These are phyloP conservation scores for Acrocyrtus sp. DNA, from an alignment of 2,888 invertebrate genomes.

Conservation along the genomic window DNA sequence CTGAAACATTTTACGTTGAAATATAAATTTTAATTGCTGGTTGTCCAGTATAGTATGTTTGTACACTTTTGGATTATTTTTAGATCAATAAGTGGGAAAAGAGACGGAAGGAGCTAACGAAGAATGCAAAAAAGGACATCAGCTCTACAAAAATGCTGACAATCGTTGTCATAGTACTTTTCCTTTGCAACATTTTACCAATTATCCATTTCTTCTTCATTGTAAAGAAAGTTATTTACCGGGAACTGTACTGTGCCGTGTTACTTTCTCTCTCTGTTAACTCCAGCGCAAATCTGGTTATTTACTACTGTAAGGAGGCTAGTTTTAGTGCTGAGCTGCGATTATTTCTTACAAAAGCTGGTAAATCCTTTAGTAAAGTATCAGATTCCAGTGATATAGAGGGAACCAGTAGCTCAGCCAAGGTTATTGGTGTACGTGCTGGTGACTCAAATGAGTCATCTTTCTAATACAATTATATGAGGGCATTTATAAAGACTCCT, in stretches of 20 bases:
- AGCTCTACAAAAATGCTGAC: not conserved
- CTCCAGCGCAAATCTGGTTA: conserved; percentile 4
- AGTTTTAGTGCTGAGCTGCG: not conserved
- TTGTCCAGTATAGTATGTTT: not conserved
- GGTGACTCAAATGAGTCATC: too few relatives aligned
- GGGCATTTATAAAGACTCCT: too few relatives aligned
- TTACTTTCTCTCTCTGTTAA: not conserved
- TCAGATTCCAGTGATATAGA: too few relatives aligned
- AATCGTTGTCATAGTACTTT: not conserved
- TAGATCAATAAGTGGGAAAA: not conserved
- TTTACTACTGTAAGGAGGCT: not conserved
- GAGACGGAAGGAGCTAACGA: not conserved
- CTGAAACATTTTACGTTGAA: too few relatives aligned
- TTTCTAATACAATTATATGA: too few relatives aligned
- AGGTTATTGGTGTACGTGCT: too few relatives aligned
- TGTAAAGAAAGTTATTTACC: not conserved
- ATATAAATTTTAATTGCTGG: not conserved
- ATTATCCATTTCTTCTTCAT: not conserved
- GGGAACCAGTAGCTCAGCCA: too few relatives aligned
- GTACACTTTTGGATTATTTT: not conserved
- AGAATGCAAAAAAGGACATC: not conserved
- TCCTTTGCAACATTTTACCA: conserved; percentile 8
- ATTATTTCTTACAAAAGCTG: too few relatives aligned
- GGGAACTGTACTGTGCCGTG: not conserved
- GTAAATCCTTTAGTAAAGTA: too few relatives aligned